Evolutionary conservation across 2,797 vertebrate species (phyloP).

Genomic region (Carcharodon carcharias): DNA sequence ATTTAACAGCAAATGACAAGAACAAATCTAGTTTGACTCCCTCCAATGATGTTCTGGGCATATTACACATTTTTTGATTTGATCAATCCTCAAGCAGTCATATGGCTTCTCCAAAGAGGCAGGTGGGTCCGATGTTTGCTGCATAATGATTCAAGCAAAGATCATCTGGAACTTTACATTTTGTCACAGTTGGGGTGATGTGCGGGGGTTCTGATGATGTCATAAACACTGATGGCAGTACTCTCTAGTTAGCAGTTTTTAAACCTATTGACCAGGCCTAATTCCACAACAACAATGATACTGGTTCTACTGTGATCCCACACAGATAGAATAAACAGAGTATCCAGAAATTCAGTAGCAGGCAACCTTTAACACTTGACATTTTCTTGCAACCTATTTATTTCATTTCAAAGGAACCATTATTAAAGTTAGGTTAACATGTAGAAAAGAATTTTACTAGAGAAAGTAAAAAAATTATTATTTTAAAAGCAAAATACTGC

Average conservation of each 20-base stretch:
- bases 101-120: background rate
- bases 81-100: background rate
- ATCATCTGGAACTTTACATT: background rate
- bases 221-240: background rate
- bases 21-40: background rate
- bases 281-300: background rate
- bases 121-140: background rate
- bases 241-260: background rate
- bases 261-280: too few species aligned
- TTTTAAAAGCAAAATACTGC: too few species aligned
- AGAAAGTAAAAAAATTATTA: background rate
- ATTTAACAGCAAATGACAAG: background rate
- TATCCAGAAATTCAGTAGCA: background rate
- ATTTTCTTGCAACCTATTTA: constrained; percentile 5
- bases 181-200: constrained; percentile 14
- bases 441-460: background rate
- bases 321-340: background rate
- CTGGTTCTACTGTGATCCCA: background rate
- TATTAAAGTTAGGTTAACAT: background rate
- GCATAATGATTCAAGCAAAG: background rate
- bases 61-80: constrained; percentile 2
- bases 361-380: background rate
- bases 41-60: background rate
- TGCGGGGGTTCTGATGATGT: background rate
- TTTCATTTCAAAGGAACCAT: background rate